Evolutionary conservation across 2,888 invertebrate genomes (phyloP).

Genomic region (Zele albiditarsus): DNA sequence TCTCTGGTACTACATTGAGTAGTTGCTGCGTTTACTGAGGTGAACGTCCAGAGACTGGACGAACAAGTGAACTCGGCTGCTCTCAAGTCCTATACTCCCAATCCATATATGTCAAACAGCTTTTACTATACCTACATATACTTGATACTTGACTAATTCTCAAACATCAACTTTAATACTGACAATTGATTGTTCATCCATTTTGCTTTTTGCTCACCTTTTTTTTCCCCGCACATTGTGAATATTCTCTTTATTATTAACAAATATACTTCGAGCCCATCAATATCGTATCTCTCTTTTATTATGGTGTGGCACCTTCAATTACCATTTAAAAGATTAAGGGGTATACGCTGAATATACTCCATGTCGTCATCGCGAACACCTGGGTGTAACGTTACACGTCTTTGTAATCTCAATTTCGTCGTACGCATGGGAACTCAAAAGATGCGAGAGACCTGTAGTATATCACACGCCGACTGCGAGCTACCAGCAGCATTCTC

Average conservation of each 20-base stretch:
- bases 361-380: conserved; percentile 2
- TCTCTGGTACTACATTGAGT: conserved; percentile 15
- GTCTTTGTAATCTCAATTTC: conserved; percentile 1
- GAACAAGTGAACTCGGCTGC: conserved; percentile 65
- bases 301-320: neutral
- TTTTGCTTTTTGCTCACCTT: conserved; percentile 3
- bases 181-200: neutral
- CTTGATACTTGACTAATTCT: conserved; percentile 36
- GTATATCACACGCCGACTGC: neutral
- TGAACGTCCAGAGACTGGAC: conserved; percentile 68
- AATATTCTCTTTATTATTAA: neutral
- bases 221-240: neutral
- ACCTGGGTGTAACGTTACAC: conserved; percentile 34
- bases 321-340: neutral
- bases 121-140: conserved; percentile 10
- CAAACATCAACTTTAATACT: neutral
- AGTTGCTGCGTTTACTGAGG: conserved; percentile 53
- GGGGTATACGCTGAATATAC: neutral
- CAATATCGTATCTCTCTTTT: neutral
- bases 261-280: conserved; percentile 2
- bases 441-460: neutral
- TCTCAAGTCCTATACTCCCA: conserved; percentile 31
- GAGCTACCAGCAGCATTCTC: neutral
- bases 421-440: neutral
- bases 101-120: conserved; percentile 33